Base-by-base conservation (phyloP, 2,888 invertebrate species). In the Lordiphosa fenestrarum region DNA sequence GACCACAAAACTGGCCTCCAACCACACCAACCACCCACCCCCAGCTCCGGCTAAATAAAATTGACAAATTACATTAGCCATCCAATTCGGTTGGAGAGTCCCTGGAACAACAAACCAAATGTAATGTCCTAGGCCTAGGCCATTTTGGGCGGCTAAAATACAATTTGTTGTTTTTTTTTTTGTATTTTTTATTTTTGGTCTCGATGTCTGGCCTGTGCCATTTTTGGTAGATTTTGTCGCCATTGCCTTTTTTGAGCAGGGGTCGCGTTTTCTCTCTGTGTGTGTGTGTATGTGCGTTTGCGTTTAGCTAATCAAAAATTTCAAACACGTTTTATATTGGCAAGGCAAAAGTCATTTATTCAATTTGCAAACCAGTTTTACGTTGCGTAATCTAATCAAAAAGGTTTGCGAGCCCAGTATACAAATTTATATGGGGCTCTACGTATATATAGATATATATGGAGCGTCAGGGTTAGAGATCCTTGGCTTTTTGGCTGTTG, bases 261-360 rank as follows among this genome's bases (percentile, higher is more conserved):
- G 61, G 61, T 44, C 61, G 55, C 66, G 62, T 38, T 59, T 44
- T 53, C 66, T 15, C 15, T 15, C 15, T 15, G 15, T 15, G 15
- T 15, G 15, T 15, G 15, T 15, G 15, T 15, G 15, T 71, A 62
- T 39, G 47, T 58, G 62, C 50, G 40, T 54, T 68, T 68, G 62
- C 65, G 30, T 30, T 30, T 30, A 30, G 30, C 73, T 77, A 77
- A 77, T 77, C 77, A 77, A 82, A 77, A 81, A 80, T 80, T 59
- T 80, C 74, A 76, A 72, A 80, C 80, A 83, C 80, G 80, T 80
- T 83, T 80, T 83, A 80, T 83, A 80, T 80, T 80, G 80, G 83
- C 80, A 80, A 66, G 80, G 76, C 80, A 80, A 83, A 82, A 80
- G 80, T 80, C 80, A 83, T 83, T 80, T 80, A 80, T 80, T 80